Percentiles rank a stretch among this genome's conserved stretches.
Conservation (phyloP, 1,140 invertebrate genomes). For the Bombus sibiricus region DNA sequence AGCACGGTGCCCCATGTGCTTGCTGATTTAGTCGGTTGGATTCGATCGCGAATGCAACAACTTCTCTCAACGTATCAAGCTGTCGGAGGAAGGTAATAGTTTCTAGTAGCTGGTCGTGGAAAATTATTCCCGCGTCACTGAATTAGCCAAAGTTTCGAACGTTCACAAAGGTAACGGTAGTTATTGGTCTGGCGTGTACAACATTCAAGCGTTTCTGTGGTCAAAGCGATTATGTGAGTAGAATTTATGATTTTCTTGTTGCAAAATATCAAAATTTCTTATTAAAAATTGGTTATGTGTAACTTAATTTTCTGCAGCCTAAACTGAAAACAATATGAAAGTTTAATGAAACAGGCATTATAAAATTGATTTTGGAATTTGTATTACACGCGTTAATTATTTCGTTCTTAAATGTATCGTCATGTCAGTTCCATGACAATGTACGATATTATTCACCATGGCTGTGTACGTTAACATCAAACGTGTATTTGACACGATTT, state of each 20-base stretch:
- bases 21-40: not conserved
- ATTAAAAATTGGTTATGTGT: not conserved
- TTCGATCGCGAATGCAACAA: constrained; percentile 13
- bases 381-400: not conserved
- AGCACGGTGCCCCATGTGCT: constrained; percentile 64
- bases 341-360: not conserved
- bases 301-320: not conserved
- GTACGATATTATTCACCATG: not conserved
- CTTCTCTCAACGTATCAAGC: not conserved
- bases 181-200: not conserved
- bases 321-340: no score
- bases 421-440: not conserved
- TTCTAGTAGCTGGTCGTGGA: not conserved
- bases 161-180: not conserved
- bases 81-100: not conserved
- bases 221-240: not conserved
- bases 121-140: not conserved
- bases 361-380: not conserved
- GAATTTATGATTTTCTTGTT: not conserved
- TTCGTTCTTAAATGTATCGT: not conserved
- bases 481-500: not conserved
- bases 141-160: constrained; percentile 4
- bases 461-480: not conserved
- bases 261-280: not conserved
- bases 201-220: no score